A percentile compares a stretch with the other conserved stretches of the same genome.
Evolutionary conservation across 2,113 vertebrate species (phyloP).

Genomic region (Rhinichthys klamathensis): DNA sequence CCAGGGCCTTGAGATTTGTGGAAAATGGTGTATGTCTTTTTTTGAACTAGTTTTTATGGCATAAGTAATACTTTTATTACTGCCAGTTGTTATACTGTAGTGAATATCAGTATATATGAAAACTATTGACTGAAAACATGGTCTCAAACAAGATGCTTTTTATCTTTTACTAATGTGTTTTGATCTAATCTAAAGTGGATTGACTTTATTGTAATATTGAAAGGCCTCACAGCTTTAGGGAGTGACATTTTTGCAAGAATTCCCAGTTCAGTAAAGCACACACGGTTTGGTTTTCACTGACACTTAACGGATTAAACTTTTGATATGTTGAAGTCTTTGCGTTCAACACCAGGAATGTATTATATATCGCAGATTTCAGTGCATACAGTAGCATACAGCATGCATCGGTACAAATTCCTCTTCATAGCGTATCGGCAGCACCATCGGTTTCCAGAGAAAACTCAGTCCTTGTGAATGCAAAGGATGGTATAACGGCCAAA

Average conservation of each 20-base stretch:
- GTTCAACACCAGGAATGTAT: conserved; percentile 46
- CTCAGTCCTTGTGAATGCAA: conserved; percentile 36
- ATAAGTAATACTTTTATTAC: conserved; percentile 54
- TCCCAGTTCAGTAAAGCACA: conserved; percentile 1
- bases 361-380: conserved; percentile 26
- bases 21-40: conserved; percentile 51
- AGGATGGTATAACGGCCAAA: conserved; percentile 26
- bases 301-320: conserved; percentile 23
- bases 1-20: conserved; percentile 54
- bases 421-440: conserved; percentile 34
- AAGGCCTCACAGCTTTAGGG: conserved; percentile 11
- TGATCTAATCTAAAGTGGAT: conserved; percentile 19
- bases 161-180: conserved; percentile 37
- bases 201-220: conserved; percentile 15
- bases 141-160: conserved; percentile 27
- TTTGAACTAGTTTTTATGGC: conserved; percentile 58
- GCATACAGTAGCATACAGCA: conserved; percentile 45
- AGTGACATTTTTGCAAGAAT: conserved; percentile 4
- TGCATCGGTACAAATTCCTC: conserved; percentile 42
- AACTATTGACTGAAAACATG: conserved; percentile 26
- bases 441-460: conserved; percentile 23
- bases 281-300: background rate
- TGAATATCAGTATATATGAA: conserved; percentile 50
- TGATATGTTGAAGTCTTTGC: conserved; percentile 42
- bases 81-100: conserved; percentile 54